phyloP scores from a whole-genome alignment of 2,888 invertebrate species.

The Cybosia mesomella region DNA sequence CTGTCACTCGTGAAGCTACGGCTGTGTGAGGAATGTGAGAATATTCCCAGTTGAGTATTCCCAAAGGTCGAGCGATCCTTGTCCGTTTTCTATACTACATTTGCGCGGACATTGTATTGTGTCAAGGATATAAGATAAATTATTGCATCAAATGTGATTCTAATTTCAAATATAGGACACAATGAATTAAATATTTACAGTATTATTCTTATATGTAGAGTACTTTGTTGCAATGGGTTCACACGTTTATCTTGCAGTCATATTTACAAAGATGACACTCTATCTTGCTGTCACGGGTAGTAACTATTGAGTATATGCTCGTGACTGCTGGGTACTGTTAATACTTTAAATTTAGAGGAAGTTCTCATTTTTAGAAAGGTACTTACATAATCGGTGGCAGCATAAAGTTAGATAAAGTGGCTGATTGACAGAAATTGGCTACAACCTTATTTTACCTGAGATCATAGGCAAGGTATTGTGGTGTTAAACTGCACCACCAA shows the following conservation, averaged over 20 bases:
- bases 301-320: background rate
- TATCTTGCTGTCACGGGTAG: background rate
- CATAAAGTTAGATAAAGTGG: no score
- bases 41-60: conserved; percentile 10
- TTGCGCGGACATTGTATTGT: conserved; percentile 8
- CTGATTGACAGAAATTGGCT: no score
- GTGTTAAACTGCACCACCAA: no score
- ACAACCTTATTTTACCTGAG: no score
- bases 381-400: no score
- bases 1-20: background rate
- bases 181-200: background rate
- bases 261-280: background rate
- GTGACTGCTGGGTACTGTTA: no score
- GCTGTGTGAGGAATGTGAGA: background rate
- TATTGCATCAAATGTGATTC: conserved; percentile 1
- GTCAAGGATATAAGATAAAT: conserved; percentile 9
- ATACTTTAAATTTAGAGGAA: background rate
- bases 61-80: conserved; percentile 4
- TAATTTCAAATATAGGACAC: conserved; percentile 1
- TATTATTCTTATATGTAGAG: background rate
- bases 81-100: conserved; percentile 8
- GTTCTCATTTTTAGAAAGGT: background rate
- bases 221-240: background rate
- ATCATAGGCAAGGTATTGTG: no score
- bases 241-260: background rate